phyloP scores from a whole-genome alignment of 2,113 vertebrate genomes.

The Pterocles gutturalis region DNA sequence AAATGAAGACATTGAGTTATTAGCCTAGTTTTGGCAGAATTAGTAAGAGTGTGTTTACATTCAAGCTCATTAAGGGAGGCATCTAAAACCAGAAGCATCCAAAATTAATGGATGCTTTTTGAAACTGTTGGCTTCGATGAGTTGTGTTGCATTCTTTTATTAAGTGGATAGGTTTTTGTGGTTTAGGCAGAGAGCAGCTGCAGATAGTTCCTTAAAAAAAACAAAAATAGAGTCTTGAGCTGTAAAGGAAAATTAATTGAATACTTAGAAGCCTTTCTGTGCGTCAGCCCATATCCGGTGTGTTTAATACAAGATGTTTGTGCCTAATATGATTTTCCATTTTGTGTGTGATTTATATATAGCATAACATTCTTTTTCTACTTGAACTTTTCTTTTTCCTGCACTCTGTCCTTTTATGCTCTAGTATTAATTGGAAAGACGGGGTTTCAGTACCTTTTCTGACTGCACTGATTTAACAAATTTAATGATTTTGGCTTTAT shows the following conservation, averaged over 20 bases:
- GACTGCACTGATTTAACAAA: not conserved
- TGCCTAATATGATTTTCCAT: not conserved
- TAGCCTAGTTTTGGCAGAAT: conserved; percentile 63
- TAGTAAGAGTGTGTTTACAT: conserved; percentile 58
- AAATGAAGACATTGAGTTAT: conserved; percentile 45
- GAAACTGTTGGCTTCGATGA: conserved; percentile 22
- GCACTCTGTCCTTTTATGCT: not conserved
- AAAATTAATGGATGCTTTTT: conserved; percentile 59
- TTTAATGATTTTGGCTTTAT: not conserved
- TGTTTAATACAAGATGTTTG: not conserved
- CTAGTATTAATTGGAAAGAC: not conserved
- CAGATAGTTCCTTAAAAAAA: conserved; percentile 9
- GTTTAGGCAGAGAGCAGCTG: conserved; percentile 24
- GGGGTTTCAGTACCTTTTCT: not conserved
- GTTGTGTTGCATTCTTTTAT: conserved; percentile 37
- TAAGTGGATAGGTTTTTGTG: conserved; percentile 40
- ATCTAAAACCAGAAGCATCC: conserved; percentile 51
- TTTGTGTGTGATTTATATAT: not conserved
- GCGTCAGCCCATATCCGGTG: not conserved
- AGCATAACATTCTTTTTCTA: not conserved
- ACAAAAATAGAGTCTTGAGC: not conserved
- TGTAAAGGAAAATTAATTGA: not conserved
- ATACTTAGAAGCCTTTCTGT: not conserved
- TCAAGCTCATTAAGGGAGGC: conserved; percentile 54
- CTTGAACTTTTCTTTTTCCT: not conserved